Evolutionary conservation across 1,140 invertebrate species (phyloP).

Genomic region (Nasonia vitripennis): DNA sequence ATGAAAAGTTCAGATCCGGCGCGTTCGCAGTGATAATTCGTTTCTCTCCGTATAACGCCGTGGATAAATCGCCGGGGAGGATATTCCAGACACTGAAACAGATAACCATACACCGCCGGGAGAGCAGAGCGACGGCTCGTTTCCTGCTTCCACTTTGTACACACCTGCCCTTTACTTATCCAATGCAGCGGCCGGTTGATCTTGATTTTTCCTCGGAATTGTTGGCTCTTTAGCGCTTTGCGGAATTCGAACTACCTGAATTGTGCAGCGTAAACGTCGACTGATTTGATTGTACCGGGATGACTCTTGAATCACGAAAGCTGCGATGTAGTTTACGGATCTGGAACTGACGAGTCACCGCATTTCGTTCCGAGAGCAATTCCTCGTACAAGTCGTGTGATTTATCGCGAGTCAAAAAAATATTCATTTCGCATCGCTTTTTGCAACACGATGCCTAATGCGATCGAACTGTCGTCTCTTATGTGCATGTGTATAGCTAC

Average conservation of each 20-base stretch:
- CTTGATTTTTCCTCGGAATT: not conserved
- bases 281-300: not conserved
- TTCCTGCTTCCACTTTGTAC: not conserved
- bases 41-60: not conserved
- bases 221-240: not conserved
- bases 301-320: no score
- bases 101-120: not conserved
- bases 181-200: not conserved
- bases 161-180: not conserved
- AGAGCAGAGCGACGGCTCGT: not conserved
- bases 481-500: conserved; percentile 8
- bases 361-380: no score
- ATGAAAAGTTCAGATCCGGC: not conserved
- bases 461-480: no score
- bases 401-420: no score
- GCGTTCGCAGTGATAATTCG: not conserved
- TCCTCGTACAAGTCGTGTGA: no score
- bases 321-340: no score
- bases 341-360: no score
- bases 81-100: not conserved
- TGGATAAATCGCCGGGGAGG: not conserved
- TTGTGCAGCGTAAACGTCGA: no score
- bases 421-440: no score
- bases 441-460: no score
- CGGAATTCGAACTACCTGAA: not conserved